Evolutionary conservation across 2,888 invertebrate species (phyloP).

Genomic region (Leuctra nigra): DNA sequence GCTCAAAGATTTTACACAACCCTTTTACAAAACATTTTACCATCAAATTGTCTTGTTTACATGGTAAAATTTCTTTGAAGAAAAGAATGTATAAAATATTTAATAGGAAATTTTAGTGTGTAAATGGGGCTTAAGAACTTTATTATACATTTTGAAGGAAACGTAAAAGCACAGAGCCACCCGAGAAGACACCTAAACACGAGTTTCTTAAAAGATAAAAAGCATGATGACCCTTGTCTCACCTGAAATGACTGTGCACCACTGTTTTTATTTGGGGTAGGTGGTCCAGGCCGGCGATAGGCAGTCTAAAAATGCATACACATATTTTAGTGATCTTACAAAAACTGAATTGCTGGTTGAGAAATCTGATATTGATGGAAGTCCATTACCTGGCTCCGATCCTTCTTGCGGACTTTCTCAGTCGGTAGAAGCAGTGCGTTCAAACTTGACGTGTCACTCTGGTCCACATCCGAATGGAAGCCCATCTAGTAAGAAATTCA

Average conservation of each 20-base stretch:
- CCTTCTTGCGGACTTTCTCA: slow-evolving; percentile 41
- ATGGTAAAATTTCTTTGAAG: too few species aligned
- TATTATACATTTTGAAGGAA: too few species aligned
- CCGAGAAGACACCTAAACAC: too few species aligned
- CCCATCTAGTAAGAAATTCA: slow-evolving; percentile 1
- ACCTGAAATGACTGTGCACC: slow-evolving; percentile 65
- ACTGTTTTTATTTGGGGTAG: slow-evolving; percentile 79
- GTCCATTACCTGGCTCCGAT: slow-evolving; percentile 42
- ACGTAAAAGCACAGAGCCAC: too few species aligned
- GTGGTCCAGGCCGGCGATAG: slow-evolving; percentile 80
- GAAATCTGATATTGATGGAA: not conserved
- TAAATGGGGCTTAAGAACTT: too few species aligned
- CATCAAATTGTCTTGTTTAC: too few species aligned
- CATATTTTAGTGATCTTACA: not conserved
- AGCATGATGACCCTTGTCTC: too few species aligned
- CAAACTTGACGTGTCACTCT: slow-evolving; percentile 38
- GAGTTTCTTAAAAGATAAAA: too few species aligned
- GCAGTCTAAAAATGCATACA: slow-evolving; percentile 49
- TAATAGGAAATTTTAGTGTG: too few species aligned
- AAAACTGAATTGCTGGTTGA: not conserved
- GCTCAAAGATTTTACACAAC: too few species aligned
- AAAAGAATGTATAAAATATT: too few species aligned
- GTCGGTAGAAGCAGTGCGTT: slow-evolving; percentile 41
- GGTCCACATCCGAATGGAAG: slow-evolving; percentile 32
- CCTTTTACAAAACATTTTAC: too few species aligned